Evolutionary conservation across 2,888 invertebrate species (phyloP).

Genomic region (Timema podura): DNA sequence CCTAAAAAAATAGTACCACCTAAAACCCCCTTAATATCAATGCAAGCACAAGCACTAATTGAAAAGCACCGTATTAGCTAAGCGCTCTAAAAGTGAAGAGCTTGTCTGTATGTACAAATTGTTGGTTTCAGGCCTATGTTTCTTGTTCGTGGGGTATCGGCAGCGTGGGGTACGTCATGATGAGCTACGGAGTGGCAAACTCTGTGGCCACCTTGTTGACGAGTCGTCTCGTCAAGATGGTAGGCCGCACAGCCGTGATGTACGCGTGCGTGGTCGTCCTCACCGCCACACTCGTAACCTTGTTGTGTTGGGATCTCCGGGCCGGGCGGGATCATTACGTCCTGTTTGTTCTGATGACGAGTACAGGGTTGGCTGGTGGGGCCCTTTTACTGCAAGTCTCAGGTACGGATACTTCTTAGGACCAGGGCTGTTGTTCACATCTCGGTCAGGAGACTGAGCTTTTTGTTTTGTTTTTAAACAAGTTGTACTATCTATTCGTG

Average conservation of each 20-base stretch:
- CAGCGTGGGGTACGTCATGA: conserved; percentile 65
- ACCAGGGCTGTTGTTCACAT: no score
- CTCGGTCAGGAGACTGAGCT: no score
- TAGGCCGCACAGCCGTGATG: conserved; percentile 48
- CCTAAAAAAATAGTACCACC: no score
- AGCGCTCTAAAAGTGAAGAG: no score
- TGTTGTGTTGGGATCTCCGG: conserved; percentile 45
- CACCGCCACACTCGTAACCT: conserved; percentile 40
- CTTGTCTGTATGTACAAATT: no score
- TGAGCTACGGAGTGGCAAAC: conserved; percentile 59
- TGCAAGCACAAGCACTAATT: no score
- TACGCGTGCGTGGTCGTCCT: conserved; percentile 48
- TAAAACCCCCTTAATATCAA: no score
- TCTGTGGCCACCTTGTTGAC: conserved; percentile 55
- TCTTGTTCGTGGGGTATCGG: conserved; percentile 59
- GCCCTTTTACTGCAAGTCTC: conserved; percentile 65
- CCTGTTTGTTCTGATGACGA: no score
- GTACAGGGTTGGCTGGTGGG: conserved; percentile 59
- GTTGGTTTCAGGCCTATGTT: conserved; percentile 49
- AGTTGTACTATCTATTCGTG: no score
- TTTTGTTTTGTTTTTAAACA: no score
- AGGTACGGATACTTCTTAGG: conserved; percentile 47
- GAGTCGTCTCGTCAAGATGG: conserved; percentile 47
- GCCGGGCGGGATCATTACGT: conserved; percentile 34
- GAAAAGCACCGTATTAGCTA: no score